phyloP scores from a whole-genome alignment of 2,797 vertebrate species.

The Tenualosa ilisha region DNA sequence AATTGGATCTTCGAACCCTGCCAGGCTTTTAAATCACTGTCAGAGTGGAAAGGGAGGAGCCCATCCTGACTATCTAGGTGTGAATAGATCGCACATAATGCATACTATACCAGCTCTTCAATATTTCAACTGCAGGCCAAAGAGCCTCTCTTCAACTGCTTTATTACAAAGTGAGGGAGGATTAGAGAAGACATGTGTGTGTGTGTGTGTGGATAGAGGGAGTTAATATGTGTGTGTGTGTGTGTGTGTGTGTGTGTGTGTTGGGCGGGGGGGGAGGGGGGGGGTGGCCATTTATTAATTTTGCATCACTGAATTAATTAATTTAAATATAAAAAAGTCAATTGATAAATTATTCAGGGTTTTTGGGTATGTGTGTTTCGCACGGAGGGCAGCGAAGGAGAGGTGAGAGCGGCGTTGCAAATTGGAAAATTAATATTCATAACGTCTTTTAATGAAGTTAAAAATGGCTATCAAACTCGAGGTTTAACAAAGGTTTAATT shows the following conservation, averaged over 20 bases:
- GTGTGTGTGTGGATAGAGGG: neutral
- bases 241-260: constrained; percentile 1
- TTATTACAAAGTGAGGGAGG: constrained; percentile 63
- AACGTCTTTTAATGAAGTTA: constrained; percentile 80
- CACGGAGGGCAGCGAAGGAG: constrained; percentile 54
- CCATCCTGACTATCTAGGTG: constrained; percentile 32
- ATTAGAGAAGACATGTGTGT: neutral
- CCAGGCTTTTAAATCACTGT: constrained; percentile 37
- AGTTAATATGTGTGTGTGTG: constrained; percentile 42
- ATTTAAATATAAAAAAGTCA: constrained; percentile 84
- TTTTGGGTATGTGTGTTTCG: constrained; percentile 68
- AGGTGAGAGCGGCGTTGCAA: constrained; percentile 75
- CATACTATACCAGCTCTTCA: constrained; percentile 38
- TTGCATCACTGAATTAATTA: constrained; percentile 89
- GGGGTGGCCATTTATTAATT: constrained; percentile 81
- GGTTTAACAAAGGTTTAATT: constrained; percentile 65
- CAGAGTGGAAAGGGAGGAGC: constrained; percentile 13
- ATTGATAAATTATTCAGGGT: constrained; percentile 92
- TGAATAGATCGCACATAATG: constrained; percentile 30
- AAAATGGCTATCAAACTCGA: constrained; percentile 62
- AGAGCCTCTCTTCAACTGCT: constrained; percentile 64
- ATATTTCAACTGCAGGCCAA: constrained; percentile 58
- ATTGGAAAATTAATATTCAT: constrained; percentile 94
- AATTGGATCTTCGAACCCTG: constrained; percentile 21
- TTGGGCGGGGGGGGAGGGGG: constrained; percentile 21